Evolutionary conservation across 2,113 vertebrate genomes (phyloP), one percentile per base, ranked within the genome.

Genomic region (Natator depressus): DNA sequence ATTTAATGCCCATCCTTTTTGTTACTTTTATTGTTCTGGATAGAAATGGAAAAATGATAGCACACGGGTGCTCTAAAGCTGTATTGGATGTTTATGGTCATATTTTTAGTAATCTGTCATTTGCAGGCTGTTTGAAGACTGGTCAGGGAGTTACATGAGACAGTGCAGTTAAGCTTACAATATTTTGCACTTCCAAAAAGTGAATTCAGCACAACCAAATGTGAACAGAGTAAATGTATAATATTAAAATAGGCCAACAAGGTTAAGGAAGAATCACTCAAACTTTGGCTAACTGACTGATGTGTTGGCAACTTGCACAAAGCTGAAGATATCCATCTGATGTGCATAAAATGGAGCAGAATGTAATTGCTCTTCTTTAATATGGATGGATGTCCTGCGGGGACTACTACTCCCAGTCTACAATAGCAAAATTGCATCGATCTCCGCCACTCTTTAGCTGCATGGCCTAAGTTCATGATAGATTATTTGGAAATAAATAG

Each of bases 51-150:
- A 96, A 35, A 95, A 57, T 1, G 3, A 96, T 88, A 91, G 90
- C 92, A 94, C 89, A 95, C 94, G 87, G 6, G 82, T 96, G 96
- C 92, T 95, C 94, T 96, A 59, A 97, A 95, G 87, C 91, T 94
- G 69, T 96, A 92, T 96, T 96, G 93, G 92, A 97, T 65, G 82
- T 95, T 97, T 97, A 96, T 96, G 96, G 96, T 97, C 96, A 46
- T 97, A 85, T 96, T 97, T 97, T 92, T 91, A 96, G 89, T 95
- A 96, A 97, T 97, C 94, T 95, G 85, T 81, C 96, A 97, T 97
- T 97, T 95, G 96, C 96, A 97, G 79, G 79, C 93, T 94, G 92
- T 95, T 90, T 94, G 91, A 97, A 96, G 93, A 94, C 1, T 87
- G 54, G 89, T 93, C 95, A 92, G 93, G 88, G 96, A 96, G 95